Evolutionary conservation across 2,888 invertebrate genomes (phyloP), one percentile per base, ranked within the genome.

Genomic region (Leptopilina drosophilae): DNA sequence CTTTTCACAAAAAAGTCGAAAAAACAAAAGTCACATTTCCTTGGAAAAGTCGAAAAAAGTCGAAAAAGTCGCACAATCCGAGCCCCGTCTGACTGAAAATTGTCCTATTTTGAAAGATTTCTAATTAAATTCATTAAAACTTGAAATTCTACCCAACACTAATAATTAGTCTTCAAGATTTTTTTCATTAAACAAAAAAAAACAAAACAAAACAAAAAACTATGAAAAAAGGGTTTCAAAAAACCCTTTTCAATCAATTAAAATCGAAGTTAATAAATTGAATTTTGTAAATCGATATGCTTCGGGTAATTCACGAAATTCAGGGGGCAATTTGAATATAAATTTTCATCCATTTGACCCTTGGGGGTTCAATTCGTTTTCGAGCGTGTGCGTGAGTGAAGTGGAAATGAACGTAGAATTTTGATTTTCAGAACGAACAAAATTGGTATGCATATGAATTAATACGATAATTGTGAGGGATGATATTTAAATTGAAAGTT

Each of bases 381-480:
- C 26, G 11, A 26, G 26, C 7, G 26, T 2, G 49, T 14, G 49
- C 15, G 49, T 15, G 67, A 49, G 53, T 53, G 69, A 69, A 69
- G 53, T 33, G 49, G 69, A 53, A 69, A 49, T 69, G 69, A 33
- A 69, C 49, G 53, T 14, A 33, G 69, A 69, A 69, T 69, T 69
- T 69, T 69, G 49, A 69, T 69, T 69, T 53, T 49, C 33, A 53
- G 26, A 69, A 69, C 26, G 69, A 4, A 14, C 26, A 33, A 53
- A 20, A 69, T 69, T 69, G 49, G 67, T n/a, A 69, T 69, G 69
- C 69, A 69, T 69, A 69, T 69, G 33, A 69, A 69, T 69, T 53
- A 69, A 69, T 69, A 53, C 26, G 33, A 69, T 69, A 69, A 69
- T 69, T 69, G 53, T 14, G 53, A 20, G 53, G 69, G 69, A 69